Evolutionary conservation across 2,797 vertebrate species (phyloP), one percentile per base, ranked within the genome.

Genomic region (Ispidina picta): DNA sequence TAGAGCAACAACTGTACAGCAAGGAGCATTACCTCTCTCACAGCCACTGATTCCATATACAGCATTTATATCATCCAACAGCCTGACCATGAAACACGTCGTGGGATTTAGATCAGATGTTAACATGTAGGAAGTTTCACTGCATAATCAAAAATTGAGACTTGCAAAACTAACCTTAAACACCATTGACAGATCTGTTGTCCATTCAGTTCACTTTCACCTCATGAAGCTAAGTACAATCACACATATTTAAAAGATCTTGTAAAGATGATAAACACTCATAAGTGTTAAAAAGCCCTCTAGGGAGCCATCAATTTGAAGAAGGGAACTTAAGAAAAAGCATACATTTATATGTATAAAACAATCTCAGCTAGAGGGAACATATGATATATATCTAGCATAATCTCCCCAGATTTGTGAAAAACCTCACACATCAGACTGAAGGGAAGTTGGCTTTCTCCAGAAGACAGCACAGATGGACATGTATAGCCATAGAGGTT

Each of bases 191-290:
- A 96, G 90, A 48, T 85, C 92, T 86, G 65, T 72, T 94, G 77
- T 94, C 75, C 54, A 37, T 84, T 91, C 59, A 62, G 71, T 62
- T 92, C 89, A 88, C 69, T 93, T 71, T 94, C 71, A 89, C 86
- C 78, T 93, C 92, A 85, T 94, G 66, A 80, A 96, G 51, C 66
- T 90, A 87, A 94, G 29, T 86, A 64, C 28, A 92, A 94, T 92
- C 68, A 76, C 69, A 89, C 51, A 26, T 71, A 92, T 88, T 97
- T 93, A 92, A 90, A 59, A 90, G 80, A 85, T 82, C 63, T 60
- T 95, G 23, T 80, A 96, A 95, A 79, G 82, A 96, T 87, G 84
- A 94, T 85, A 96, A 97, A 94, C 87, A 87, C 46, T 72, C 43
- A 22, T 74, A 96, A 92, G 65, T 95, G 79, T 84, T 77, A 84